These are phyloP conservation scores for Engystomops pustulosus DNA, from an alignment of 2,113 vertebrate species.

Conservation along the genomic window DNA sequence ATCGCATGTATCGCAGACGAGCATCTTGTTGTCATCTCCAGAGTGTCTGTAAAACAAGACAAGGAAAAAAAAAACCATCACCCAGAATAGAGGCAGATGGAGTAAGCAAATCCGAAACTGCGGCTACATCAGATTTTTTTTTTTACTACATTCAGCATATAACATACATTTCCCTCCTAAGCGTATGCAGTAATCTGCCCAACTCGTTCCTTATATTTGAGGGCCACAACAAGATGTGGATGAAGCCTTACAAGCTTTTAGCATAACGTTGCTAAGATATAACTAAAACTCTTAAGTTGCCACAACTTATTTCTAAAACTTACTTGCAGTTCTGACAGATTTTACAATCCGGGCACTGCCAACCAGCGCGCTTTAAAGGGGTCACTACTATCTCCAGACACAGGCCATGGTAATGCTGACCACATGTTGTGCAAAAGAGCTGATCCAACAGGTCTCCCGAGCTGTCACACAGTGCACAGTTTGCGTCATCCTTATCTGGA, in stretches of 20 bases:
- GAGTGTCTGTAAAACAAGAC: constrained; percentile 77
- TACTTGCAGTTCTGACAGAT: constrained; percentile 98
- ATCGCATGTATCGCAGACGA: constrained; percentile 93
- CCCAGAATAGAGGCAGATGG: too few species aligned
- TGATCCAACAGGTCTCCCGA: constrained; percentile 81
- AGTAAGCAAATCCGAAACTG: too few species aligned
- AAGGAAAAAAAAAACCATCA: too few species aligned
- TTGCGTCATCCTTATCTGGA: constrained; percentile 87
- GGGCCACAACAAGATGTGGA: too few species aligned
- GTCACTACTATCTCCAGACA: constrained; percentile 89
- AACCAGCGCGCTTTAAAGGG: constrained; percentile 87
- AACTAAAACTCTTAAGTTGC: too few species aligned
- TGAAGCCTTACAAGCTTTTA: too few species aligned
- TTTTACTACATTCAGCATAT: too few species aligned
- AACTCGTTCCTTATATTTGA: too few species aligned
- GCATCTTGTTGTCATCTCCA: constrained; percentile 86
- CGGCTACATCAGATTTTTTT: too few species aligned
- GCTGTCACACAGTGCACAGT: constrained; percentile 85
- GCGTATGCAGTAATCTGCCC: too few species aligned
- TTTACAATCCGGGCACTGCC: constrained; percentile 95
- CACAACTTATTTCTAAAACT: constrained; percentile 64
- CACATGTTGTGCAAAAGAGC: constrained; percentile 95
- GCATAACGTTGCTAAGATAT: too few species aligned
- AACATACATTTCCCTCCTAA: too few species aligned
- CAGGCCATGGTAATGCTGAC: constrained; percentile 90